Conservation (phyloP, 2,888 invertebrate species). For the Aleiodes leptofemur region DNA sequence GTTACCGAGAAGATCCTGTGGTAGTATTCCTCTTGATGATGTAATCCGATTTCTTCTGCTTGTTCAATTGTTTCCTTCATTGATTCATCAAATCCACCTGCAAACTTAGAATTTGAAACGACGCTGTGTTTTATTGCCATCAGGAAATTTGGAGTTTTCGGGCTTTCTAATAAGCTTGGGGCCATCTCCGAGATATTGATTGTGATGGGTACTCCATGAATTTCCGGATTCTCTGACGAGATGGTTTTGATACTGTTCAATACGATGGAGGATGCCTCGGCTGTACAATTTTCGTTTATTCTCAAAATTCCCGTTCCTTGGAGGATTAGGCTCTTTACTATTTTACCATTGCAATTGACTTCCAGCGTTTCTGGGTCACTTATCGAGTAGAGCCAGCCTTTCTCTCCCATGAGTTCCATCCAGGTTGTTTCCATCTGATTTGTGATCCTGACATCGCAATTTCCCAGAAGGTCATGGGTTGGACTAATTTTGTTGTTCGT, state of each 20-base stretch:
- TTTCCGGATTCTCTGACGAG: not conserved
- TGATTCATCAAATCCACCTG: not conserved
- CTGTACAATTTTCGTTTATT: not conserved
- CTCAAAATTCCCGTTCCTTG: not conserved
- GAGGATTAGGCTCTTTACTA: not conserved
- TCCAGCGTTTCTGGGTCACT: not conserved
- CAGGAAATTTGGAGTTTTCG: not conserved
- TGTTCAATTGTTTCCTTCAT: not conserved
- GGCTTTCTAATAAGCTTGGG: not conserved
- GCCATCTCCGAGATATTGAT: not conserved
- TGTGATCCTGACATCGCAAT: not conserved
- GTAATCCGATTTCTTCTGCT: not conserved
- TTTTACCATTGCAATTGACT: not conserved
- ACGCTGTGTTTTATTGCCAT: not conserved
- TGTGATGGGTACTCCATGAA: too few relatives aligned
- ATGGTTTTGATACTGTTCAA: too few relatives aligned
- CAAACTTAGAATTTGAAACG: not conserved
- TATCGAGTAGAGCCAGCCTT: not conserved
- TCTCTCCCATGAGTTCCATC: not conserved
- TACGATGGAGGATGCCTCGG: not conserved
- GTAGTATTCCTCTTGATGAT: constrained; percentile 6
- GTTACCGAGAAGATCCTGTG: not conserved
- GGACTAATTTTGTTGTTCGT: not conserved
- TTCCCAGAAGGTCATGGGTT: not conserved
- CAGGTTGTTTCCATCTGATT: not conserved